A percentile compares a stretch with the other conserved stretches of the same genome.
Conservation (phyloP, 37 sponge, comb jelly and placozoan species). For the Beroe ovata region DNA sequence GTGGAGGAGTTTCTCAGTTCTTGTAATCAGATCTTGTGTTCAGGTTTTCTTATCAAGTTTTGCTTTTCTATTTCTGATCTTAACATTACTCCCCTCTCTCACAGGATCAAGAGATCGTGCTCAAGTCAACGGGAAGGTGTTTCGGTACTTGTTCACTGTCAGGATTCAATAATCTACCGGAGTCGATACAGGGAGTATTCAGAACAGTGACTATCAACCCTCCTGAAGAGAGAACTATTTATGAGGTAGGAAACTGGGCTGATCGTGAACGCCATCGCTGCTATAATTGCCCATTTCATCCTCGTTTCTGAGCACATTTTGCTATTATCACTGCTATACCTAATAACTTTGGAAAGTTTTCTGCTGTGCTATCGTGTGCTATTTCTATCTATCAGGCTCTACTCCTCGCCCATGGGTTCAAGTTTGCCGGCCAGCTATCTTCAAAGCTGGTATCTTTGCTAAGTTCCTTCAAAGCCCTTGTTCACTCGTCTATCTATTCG, state of each 20-base stretch:
- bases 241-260: slow-evolving; percentile 58
- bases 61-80: background rate
- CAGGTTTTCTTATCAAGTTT: too few relatives aligned
- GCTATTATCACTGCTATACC: too few relatives aligned
- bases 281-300: too few relatives aligned
- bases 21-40: too few relatives aligned
- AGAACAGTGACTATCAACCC: background rate
- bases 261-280: too few relatives aligned
- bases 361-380: too few relatives aligned
- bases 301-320: background rate
- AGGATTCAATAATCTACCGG: background rate
- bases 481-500: slow-evolving; percentile 21
- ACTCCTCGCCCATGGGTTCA: slow-evolving; percentile 13
- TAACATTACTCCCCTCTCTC: background rate
- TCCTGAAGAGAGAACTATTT: slow-evolving; percentile 14
- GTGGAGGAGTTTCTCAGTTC: too few relatives aligned
- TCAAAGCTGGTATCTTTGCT: slow-evolving; percentile 56
- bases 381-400: slow-evolving; percentile 13
- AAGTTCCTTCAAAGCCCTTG: slow-evolving; percentile 39
- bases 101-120: slow-evolving; percentile 28
- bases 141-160: slow-evolving; percentile 33
- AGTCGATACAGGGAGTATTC: slow-evolving; percentile 19
- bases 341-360: too few relatives aligned
- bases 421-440: background rate
- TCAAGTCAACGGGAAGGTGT: slow-evolving; percentile 32